Conservation (phyloP, 2,888 invertebrate genomes). For the Xanthorhoe spadicearia region DNA sequence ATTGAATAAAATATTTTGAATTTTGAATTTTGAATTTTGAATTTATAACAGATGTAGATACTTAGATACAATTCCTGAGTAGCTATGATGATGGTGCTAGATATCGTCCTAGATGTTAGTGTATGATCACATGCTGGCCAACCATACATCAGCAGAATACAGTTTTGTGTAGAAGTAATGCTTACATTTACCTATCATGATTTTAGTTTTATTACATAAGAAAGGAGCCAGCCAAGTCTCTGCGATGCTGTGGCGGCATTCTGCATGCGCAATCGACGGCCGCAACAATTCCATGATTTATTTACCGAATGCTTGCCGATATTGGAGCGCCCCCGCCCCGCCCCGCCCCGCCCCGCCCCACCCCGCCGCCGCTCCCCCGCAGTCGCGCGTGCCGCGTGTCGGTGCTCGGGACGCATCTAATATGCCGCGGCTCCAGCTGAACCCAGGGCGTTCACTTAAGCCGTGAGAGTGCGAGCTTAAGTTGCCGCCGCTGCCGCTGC, state of each 20-base stretch:
- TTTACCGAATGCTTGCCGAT: conserved; percentile 20
- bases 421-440: conserved; percentile 1
- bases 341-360: not conserved
- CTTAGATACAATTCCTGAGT: too few species aligned
- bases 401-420: not conserved
- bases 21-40: too few species aligned
- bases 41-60: too few species aligned
- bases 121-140: not conserved
- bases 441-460: conserved; percentile 11
- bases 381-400: not conserved
- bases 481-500: not conserved
- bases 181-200: not conserved
- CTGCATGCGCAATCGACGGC: conserved; percentile 27
- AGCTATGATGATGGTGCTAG: too few species aligned
- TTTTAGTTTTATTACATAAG: not conserved
- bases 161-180: not conserved
- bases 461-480: conserved; percentile 12
- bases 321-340: conserved; percentile 11
- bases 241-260: conserved; percentile 6
- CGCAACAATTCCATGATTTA: conserved; percentile 27
- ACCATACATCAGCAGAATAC: not conserved
- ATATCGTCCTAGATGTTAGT: too few species aligned
- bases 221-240: not conserved
- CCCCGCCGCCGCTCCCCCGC: not conserved
- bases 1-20: too few species aligned